Percentiles rank a stretch among this genome's conserved stretches.
phyloP scores from a whole-genome alignment of 1,140 invertebrate genomes.

The Halictus rubicundus region DNA sequence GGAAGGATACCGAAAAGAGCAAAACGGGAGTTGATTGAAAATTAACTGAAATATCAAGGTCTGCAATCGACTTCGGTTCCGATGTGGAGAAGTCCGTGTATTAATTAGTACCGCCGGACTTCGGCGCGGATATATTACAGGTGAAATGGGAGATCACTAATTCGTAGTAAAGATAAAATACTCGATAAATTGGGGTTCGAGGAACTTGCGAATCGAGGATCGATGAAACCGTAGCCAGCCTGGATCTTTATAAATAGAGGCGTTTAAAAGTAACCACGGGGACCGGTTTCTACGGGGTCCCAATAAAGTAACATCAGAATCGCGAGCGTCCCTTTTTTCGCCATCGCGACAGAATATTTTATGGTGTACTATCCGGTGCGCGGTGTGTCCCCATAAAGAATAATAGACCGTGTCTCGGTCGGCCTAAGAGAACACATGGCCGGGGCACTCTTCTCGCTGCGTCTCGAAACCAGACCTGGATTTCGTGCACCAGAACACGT shows the following conservation, averaged over 20 bases:
- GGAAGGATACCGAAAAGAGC: too few relatives aligned
- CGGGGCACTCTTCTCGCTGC: neutral
- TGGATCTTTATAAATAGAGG: constrained; percentile 22
- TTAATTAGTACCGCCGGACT: too few relatives aligned
- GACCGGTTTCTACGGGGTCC: constrained; percentile 17
- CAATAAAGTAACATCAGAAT: constrained; percentile 29
- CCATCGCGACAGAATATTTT: constrained; percentile 2
- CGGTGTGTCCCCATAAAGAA: constrained; percentile 5
- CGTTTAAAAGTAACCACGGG: constrained; percentile 23
- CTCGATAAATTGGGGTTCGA: too few relatives aligned
- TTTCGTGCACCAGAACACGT: constrained; percentile 24
- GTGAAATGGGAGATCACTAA: too few relatives aligned
- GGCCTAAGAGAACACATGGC: constrained; percentile 21
- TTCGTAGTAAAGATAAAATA: too few relatives aligned
- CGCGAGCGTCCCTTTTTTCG: neutral
- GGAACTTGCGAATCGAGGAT: too few relatives aligned
- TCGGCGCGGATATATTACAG: too few relatives aligned
- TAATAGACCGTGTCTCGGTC: constrained; percentile 12
- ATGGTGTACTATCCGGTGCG: neutral
- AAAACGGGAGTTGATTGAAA: too few relatives aligned
- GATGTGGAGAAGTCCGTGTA: too few relatives aligned
- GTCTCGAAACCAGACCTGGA: neutral
- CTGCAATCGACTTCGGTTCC: too few relatives aligned
- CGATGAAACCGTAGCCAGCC: neutral
- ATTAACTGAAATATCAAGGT: too few relatives aligned